A percentile compares a stretch with the other conserved stretches of the same genome.
Conservation (phyloP, 2,888 invertebrate genomes). For the Tinea pellionella region DNA sequence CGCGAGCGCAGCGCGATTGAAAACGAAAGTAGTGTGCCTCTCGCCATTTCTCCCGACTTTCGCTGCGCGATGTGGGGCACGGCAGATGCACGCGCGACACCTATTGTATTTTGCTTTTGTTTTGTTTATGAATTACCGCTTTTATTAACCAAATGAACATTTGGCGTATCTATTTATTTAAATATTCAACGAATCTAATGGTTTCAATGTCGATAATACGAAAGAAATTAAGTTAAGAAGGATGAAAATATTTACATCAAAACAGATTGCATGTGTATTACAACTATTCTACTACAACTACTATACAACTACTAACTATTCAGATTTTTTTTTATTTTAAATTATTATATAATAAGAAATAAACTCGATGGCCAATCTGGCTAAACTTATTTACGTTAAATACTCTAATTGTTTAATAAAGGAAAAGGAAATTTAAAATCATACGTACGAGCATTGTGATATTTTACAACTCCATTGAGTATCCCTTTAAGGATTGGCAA, state of each 20-base stretch:
- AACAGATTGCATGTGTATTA: no score
- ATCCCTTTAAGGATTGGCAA: slow-evolving; percentile 91
- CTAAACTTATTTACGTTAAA: background rate
- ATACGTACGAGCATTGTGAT: slow-evolving; percentile 94
- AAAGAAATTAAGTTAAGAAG: background rate
- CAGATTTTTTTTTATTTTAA: no score
- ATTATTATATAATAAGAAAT: no score
- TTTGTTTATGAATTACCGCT: background rate
- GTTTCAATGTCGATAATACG: no score
- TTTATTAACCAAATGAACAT: background rate
- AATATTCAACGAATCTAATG: no score
- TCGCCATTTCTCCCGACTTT: slow-evolving; percentile 69
- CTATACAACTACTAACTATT: no score
- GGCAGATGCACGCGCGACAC: slow-evolving; percentile 32
- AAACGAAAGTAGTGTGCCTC: slow-evolving; percentile 68
- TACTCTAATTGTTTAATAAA: background rate
- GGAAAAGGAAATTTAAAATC: slow-evolving; percentile 13
- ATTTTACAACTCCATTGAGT: slow-evolving; percentile 89
- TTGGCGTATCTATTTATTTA: background rate
- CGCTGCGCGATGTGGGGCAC: slow-evolving; percentile 62
- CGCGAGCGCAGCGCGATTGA: slow-evolving; percentile 54
- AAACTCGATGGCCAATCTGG: no score
- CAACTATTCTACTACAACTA: no score
- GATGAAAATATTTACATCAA: no score
- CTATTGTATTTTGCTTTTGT: slow-evolving; percentile 37